Percentiles rank a stretch among this genome's conserved stretches.
Conservation (phyloP, 2,888 invertebrate species). For the Flexamia atlantica region DNA sequence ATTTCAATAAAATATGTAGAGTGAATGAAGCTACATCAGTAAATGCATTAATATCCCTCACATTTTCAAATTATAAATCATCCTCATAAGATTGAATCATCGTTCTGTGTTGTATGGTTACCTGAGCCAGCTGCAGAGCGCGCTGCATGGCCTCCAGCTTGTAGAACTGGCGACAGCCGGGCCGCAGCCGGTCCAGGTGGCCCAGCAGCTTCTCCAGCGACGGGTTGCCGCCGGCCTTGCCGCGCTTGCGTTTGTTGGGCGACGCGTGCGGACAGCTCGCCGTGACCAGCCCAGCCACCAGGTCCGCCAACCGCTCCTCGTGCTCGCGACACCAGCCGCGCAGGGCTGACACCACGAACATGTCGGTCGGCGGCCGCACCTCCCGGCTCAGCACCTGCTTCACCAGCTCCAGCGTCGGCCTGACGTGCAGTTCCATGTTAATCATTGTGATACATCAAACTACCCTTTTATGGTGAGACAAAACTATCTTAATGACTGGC, state of each 20-base stretch:
- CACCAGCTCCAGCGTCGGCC: slow-evolving; percentile 91
- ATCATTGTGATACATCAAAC: no score
- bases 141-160: slow-evolving; percentile 95
- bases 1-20: no score
- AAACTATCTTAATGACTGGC: no score
- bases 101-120: slow-evolving; percentile 6
- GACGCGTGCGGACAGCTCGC: slow-evolving; percentile 90
- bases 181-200: slow-evolving; percentile 92
- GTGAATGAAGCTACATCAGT: no score
- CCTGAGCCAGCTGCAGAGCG: slow-evolving; percentile 91
- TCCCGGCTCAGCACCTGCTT: slow-evolving; percentile 89
- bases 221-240: slow-evolving; percentile 66
- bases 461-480: no score
- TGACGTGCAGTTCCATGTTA: no score
- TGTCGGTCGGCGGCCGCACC: slow-evolving; percentile 85
- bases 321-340: slow-evolving; percentile 97
- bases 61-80: no score
- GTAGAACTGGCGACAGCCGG: slow-evolving; percentile 80
- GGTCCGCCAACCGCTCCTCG: slow-evolving; percentile 91
- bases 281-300: slow-evolving; percentile 87
- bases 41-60: no score
- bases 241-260: slow-evolving; percentile 86
- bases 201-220: slow-evolving; percentile 83
- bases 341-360: slow-evolving; percentile 93
- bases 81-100: no score